Percentiles rank a stretch among this genome's conserved stretches.
phyloP scores from a whole-genome alignment of 92 coral and sea anemone species.

The Hydrozoanthus gracilis region DNA sequence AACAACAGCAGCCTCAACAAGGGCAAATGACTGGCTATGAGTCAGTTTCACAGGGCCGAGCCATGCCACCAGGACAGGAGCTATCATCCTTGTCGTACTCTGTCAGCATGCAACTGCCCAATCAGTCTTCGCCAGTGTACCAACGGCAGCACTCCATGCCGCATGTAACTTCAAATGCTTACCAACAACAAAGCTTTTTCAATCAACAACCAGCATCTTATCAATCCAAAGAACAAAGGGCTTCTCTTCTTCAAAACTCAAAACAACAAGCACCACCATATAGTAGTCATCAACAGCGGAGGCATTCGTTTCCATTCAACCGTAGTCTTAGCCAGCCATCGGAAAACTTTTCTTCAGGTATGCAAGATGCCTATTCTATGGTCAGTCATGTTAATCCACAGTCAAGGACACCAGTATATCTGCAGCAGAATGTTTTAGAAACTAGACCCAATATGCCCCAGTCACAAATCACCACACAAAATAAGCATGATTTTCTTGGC shows the following conservation, averaged over 20 bases:
- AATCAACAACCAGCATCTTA: slow-evolving; percentile 33
- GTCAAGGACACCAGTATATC: slow-evolving; percentile 6
- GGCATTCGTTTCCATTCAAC: slow-evolving; percentile 86
- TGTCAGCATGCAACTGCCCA: slow-evolving; percentile 54
- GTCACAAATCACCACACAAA: slow-evolving; percentile 19
- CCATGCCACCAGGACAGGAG: slow-evolving; percentile 51
- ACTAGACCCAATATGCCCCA: slow-evolving; percentile 28
- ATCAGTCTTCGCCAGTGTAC: slow-evolving; percentile 52
- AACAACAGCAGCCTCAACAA: slow-evolving; percentile 38
- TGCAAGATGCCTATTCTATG: slow-evolving; percentile 35
- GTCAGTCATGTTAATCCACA: slow-evolving; percentile 35
- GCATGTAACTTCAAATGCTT: slow-evolving; percentile 25
- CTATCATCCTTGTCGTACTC: slow-evolving; percentile 51
- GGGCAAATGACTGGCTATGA: slow-evolving; percentile 47
- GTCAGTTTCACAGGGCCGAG: slow-evolving; percentile 53
- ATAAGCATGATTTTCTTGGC: slow-evolving; percentile 27
- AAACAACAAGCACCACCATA: slow-evolving; percentile 40
- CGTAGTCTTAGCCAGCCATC: slow-evolving; percentile 71
- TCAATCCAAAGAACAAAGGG: slow-evolving; percentile 30
- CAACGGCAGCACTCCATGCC: slow-evolving; percentile 89
- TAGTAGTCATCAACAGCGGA: slow-evolving; percentile 65
- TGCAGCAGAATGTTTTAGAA: slow-evolving; percentile 35
- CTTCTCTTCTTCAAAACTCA: slow-evolving; percentile 14
- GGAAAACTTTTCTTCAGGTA: slow-evolving; percentile 43
- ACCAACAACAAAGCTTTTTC: slow-evolving; percentile 33